phyloP scores from a whole-genome alignment of 2,113 vertebrate species.

The Ceuthmochares aereus region DNA sequence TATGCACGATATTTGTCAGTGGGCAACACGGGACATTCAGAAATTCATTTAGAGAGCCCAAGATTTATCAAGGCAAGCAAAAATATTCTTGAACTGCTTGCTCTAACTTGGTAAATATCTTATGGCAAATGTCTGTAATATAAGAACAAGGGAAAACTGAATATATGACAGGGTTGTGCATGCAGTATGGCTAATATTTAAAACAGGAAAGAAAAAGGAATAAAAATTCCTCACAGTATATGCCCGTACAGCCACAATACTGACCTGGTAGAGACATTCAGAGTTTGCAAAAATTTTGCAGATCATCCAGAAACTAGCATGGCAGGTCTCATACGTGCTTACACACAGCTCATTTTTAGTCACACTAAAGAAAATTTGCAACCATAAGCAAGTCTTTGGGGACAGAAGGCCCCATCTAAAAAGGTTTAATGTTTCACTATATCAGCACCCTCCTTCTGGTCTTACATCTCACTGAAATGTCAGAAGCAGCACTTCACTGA shows the following conservation, averaged over 20 bases:
- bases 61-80: constrained; percentile 55
- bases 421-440: constrained; percentile 8
- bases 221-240: neutral
- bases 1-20: constrained; percentile 80
- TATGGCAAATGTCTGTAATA: neutral
- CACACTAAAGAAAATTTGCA: neutral
- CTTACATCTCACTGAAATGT: neutral
- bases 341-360: neutral
- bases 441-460: neutral
- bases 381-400: neutral
- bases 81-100: constrained; percentile 39
- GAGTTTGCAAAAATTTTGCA: neutral
- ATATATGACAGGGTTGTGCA: neutral
- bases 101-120: constrained; percentile 29
- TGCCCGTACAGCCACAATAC: neutral
- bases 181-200: neutral
- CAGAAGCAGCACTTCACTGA: neutral
- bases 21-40: constrained; percentile 67
- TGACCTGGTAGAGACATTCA: neutral
- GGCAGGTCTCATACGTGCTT: neutral
- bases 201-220: neutral
- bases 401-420: neutral
- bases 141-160: neutral
- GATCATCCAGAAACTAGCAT: neutral
- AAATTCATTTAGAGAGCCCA: constrained; percentile 60